phyloP scores from a whole-genome alignment of 2,888 invertebrate species.

The Eurois occulta region DNA sequence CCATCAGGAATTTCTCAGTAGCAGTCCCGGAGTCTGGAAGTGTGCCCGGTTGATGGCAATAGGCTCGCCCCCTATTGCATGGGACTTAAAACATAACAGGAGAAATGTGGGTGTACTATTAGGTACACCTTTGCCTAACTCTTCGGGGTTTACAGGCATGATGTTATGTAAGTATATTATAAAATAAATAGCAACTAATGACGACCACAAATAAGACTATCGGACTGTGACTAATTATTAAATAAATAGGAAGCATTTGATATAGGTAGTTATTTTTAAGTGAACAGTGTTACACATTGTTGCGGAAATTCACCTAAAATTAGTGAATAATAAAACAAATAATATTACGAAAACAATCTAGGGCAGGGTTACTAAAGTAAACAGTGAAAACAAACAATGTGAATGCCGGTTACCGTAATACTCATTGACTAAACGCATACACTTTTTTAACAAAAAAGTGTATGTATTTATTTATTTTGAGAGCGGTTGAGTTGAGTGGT shows the following conservation, averaged over 20 bases:
- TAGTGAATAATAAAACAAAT: not conserved
- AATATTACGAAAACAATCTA: slow-evolving; percentile 1
- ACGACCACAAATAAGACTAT: not conserved
- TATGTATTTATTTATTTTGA: slow-evolving; percentile 29
- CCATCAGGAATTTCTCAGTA: too few species aligned
- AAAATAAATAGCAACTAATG: not conserved
- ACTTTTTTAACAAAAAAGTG: slow-evolving; percentile 1
- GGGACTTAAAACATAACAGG: too few species aligned
- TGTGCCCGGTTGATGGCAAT: too few species aligned
- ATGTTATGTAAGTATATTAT: not conserved
- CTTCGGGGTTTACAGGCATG: too few species aligned
- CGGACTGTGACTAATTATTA: slow-evolving; percentile 4
- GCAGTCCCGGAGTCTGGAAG: too few species aligned
- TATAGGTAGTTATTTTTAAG: not conserved
- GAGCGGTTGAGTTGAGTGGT: slow-evolving; percentile 38
- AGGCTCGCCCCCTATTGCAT: too few species aligned
- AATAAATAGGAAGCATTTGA: not conserved
- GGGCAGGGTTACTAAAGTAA: slow-evolving; percentile 31
- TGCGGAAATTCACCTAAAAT: not conserved
- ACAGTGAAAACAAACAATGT: not conserved
- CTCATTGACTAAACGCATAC: not conserved
- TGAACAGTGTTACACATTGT: not conserved
- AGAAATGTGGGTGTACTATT: too few species aligned
- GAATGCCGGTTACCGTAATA: not conserved
- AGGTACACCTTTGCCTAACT: too few species aligned